These are phyloP conservation scores for Cygnus atratus DNA, from an alignment of 2,113 vertebrate genomes.

Conservation along the genomic window DNA sequence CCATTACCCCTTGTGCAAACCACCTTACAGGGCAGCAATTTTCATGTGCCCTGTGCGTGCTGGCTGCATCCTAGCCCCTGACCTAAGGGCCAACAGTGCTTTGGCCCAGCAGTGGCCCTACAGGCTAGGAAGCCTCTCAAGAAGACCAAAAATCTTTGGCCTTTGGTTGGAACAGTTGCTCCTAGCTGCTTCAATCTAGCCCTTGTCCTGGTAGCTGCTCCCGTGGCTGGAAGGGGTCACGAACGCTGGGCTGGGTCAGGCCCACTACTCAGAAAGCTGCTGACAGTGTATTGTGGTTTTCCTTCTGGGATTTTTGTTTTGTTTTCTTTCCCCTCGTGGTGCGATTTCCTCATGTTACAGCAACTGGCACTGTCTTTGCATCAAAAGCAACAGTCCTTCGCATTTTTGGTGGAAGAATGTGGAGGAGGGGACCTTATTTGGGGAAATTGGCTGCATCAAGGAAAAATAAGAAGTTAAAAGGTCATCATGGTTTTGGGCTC, in stretches of 20 bases:
- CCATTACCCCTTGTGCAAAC: background rate
- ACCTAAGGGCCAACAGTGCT: background rate
- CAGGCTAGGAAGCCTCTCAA: background rate
- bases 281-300: slow-evolving; percentile 53
- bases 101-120: background rate
- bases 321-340: background rate
- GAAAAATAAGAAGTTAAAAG: slow-evolving; percentile 34
- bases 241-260: background rate
- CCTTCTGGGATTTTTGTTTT: slow-evolving; percentile 44
- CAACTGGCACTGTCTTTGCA: slow-evolving; percentile 39
- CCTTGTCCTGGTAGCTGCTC: background rate
- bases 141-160: background rate
- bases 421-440: slow-evolving; percentile 21
- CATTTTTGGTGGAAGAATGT: slow-evolving; percentile 35
- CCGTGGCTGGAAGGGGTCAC: background rate
- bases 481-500: background rate
- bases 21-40: background rate
- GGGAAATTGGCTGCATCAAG: slow-evolving; percentile 35
- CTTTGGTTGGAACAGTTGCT: background rate
- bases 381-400: slow-evolving; percentile 6
- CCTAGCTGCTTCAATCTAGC: background rate
- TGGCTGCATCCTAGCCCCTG: background rate
- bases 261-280: slow-evolving; percentile 16
- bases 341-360: slow-evolving; percentile 44
- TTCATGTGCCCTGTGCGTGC: background rate